These are phyloP conservation scores for Buceros bicornis DNA, from an alignment of 2,797 vertebrate species.

Conservation along the genomic window DNA sequence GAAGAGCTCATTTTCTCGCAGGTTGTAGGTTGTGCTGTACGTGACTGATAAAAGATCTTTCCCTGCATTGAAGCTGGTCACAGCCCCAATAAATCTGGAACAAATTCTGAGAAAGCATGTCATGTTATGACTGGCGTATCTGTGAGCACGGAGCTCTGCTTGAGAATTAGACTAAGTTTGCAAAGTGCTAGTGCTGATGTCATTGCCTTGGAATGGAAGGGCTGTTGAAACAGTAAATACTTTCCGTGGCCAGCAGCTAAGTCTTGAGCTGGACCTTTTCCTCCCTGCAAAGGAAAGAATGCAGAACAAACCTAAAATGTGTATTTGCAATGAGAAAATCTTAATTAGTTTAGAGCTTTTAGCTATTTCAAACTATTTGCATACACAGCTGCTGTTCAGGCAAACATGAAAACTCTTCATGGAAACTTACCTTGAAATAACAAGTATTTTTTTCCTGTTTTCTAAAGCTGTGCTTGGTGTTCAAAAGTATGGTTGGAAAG, in stretches of 20 bases:
- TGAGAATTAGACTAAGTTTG: constrained; percentile 80
- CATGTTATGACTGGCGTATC: constrained; percentile 68
- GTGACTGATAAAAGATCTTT: constrained; percentile 58
- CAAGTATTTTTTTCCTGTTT: constrained; percentile 5
- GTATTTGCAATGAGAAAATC: constrained; percentile 75
- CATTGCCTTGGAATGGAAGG: constrained; percentile 76
- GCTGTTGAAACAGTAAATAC: constrained; percentile 79
- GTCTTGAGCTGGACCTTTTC: constrained; percentile 68
- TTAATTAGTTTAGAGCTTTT: constrained; percentile 77
- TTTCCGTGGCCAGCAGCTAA: constrained; percentile 73
- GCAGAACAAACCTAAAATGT: constrained; percentile 75
- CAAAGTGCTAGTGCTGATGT: constrained; percentile 79
- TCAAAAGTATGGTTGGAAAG: constrained; percentile 45
- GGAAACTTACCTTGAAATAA: constrained; percentile 71
- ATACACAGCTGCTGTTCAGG: constrained; percentile 65
- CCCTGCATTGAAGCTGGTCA: constrained; percentile 9
- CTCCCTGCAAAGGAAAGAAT: constrained; percentile 76
- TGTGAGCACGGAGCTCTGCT: constrained; percentile 75
- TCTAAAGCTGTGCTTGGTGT: constrained; percentile 24
- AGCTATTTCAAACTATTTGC: constrained; percentile 71
- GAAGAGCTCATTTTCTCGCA: not conserved
- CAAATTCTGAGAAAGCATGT: constrained; percentile 70
- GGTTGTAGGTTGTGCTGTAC: constrained; percentile 23
- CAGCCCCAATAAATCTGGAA: constrained; percentile 67
- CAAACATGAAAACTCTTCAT: constrained; percentile 72